These are phyloP conservation scores for Sphaerodactylus townsendi DNA, from an alignment of 2,113 vertebrate genomes.

Conservation along the genomic window DNA sequence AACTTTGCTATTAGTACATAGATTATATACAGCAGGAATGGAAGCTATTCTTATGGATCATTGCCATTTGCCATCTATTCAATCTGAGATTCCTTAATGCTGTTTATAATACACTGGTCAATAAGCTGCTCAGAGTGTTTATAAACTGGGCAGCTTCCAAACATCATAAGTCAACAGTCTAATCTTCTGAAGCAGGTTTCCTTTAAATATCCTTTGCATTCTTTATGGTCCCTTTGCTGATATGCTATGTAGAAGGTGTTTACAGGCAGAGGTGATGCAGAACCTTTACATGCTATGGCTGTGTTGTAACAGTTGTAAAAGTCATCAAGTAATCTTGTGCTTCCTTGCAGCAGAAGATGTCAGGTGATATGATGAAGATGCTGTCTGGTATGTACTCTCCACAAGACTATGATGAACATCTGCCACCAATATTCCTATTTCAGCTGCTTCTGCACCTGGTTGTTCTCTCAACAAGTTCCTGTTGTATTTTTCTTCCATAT, in stretches of 20 bases:
- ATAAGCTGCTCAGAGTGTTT: conserved; percentile 21
- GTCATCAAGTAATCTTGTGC: conserved; percentile 25
- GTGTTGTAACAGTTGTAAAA: conserved; percentile 33
- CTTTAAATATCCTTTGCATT: conserved; percentile 25
- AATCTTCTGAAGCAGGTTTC: conserved; percentile 26
- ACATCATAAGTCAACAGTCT: conserved; percentile 27
- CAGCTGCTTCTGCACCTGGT: conserved; percentile 51
- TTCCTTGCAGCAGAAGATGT: conserved; percentile 51
- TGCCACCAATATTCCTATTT: conserved; percentile 59
- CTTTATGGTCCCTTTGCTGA: conserved; percentile 39
- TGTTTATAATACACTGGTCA: conserved; percentile 6
- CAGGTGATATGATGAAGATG: conserved; percentile 52
- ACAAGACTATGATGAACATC: conserved; percentile 60
- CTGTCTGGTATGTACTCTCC: conserved; percentile 30
- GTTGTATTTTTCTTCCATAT: conserved; percentile 48
- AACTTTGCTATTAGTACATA: too few species aligned
- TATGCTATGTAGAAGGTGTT: conserved; percentile 42
- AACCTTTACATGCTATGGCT: conserved; percentile 40
- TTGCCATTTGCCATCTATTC: background rate
- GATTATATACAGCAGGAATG: too few species aligned
- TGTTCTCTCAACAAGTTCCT: conserved; percentile 50
- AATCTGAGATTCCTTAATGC: background rate
- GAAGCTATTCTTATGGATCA: background rate
- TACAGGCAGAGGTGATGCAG: conserved; percentile 56
- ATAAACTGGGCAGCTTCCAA: conserved; percentile 31